Evolutionary conservation across 1,140 invertebrate species (phyloP).

Genomic region (Orchesella cincta): DNA sequence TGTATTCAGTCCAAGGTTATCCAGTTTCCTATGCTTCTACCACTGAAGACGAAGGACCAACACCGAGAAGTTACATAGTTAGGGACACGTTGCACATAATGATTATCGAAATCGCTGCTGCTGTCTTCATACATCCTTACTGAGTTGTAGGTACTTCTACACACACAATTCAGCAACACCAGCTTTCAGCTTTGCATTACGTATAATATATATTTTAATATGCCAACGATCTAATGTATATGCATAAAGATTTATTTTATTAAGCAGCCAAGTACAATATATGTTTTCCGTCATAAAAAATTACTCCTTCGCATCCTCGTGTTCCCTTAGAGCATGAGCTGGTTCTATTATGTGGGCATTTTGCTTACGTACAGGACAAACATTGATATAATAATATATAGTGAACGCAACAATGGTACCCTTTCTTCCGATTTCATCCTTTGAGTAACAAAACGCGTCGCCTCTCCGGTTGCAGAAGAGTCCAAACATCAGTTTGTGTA

Average conservation of each 20-base stretch:
- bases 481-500: too few species aligned
- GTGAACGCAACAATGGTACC: background rate
- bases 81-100: background rate
- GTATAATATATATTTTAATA: too few species aligned
- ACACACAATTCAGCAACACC: too few species aligned
- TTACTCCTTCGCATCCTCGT: background rate
- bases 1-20: conserved; percentile 18
- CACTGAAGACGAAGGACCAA: too few species aligned
- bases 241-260: too few species aligned
- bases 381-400: background rate
- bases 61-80: background rate
- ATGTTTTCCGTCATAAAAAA: too few species aligned
- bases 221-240: too few species aligned
- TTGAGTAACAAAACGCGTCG: background rate
- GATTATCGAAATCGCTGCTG: background rate
- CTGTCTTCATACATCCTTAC: too few species aligned
- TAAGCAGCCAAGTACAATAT: too few species aligned
- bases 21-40: background rate
- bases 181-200: too few species aligned
- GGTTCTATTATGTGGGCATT: background rate
- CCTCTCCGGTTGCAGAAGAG: too few species aligned
- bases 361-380: background rate
- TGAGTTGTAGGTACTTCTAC: too few species aligned
- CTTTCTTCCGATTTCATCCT: background rate
- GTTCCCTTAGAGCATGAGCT: background rate